Percentiles rank a stretch among this genome's conserved stretches.
Evolutionary conservation across 2,113 vertebrate species (phyloP).

Genomic region (Porphyrio hochstetteri): DNA sequence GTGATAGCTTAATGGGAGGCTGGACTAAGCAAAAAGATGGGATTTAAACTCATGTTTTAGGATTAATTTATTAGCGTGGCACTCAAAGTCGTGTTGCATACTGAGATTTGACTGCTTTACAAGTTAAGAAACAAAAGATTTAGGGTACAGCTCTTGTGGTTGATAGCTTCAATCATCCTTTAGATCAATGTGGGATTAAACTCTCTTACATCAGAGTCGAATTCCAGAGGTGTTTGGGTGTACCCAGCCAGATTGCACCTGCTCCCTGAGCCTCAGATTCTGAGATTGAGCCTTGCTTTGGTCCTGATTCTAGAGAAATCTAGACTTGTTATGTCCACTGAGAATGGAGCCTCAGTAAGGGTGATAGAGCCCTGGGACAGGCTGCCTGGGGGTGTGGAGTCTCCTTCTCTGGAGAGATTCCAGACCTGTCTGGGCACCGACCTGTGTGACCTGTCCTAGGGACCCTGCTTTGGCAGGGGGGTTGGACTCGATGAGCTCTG

Average conservation of each 20-base stretch:
- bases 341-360: not conserved
- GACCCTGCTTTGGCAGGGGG: too few relatives aligned
- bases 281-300: not conserved
- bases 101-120: not conserved
- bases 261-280: not conserved
- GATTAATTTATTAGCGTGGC: not conserved
- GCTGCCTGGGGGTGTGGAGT: too few relatives aligned
- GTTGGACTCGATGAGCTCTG: too few relatives aligned
- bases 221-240: not conserved
- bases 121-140: not conserved
- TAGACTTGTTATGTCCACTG: not conserved
- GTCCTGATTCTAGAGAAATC: not conserved
- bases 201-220: not conserved
- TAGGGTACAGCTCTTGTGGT: not conserved
- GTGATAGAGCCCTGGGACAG: too few relatives aligned
- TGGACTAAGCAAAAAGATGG: not conserved
- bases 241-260: not conserved
- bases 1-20: not conserved
- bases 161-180: not conserved
- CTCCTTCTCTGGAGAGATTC: too few relatives aligned
- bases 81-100: not conserved
- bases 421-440: too few relatives aligned
- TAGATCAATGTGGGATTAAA: not conserved
- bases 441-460: too few relatives aligned
- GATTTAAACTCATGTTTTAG: not conserved